These are phyloP conservation scores for Microchirus variegatus DNA, from an alignment of 2,797 vertebrate genomes.

Conservation along the genomic window DNA sequence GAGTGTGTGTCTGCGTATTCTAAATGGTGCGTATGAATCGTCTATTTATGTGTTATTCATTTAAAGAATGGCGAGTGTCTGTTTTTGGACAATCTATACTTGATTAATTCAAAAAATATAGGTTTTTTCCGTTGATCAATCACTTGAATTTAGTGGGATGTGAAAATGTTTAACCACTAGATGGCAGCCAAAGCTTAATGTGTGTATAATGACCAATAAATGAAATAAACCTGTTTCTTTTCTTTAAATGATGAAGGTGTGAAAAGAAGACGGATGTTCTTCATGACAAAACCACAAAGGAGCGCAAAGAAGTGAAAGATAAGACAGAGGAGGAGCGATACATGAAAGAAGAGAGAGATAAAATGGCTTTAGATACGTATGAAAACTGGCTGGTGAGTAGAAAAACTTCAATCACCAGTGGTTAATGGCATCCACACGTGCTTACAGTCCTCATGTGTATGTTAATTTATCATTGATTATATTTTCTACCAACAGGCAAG, in stretches of 20 bases:
- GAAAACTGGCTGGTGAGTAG: conserved; percentile 92
- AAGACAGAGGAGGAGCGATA: conserved; percentile 82
- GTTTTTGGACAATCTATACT: no score
- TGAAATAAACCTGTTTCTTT: not conserved
- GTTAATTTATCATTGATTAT: not conserved
- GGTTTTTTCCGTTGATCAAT: no score
- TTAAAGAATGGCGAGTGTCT: not conserved
- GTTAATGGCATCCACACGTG: not conserved
- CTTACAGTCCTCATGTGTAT: not conserved
- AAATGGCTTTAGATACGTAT: conserved; percentile 87
- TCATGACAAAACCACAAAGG: conserved; percentile 77
- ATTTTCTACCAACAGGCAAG: conserved; percentile 77
- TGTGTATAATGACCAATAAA: not conserved
- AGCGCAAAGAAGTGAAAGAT: conserved; percentile 73
- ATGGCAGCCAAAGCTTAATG: conserved; percentile 24
- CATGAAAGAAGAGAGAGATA: conserved; percentile 86
- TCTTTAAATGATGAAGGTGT: conserved; percentile 76
- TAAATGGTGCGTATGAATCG: conserved; percentile 83
- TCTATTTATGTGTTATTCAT: not conserved
- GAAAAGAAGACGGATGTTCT: conserved; percentile 85
- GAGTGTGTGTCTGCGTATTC: conserved; percentile 83
- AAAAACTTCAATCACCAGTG: not conserved
- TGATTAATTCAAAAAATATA: no score
- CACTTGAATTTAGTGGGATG: not conserved
- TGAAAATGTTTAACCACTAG: conserved; percentile 33